These are phyloP conservation scores for Caenorhabditis zanzibari DNA, from an alignment of 2,888 invertebrate species.

Conservation along the genomic window DNA sequence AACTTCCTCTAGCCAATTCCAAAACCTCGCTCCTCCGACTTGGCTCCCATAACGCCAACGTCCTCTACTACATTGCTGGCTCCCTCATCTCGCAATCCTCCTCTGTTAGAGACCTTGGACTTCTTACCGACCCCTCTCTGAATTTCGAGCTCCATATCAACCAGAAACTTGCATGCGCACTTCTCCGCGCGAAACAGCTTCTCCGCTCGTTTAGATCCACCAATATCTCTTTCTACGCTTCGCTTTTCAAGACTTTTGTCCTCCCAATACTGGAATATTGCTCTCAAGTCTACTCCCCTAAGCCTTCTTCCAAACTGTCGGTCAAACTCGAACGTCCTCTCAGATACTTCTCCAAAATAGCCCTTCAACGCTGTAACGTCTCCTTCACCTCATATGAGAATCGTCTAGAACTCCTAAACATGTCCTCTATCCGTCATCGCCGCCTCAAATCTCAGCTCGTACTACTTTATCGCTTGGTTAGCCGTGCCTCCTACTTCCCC, in stretches of 20 bases:
- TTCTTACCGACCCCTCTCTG: neutral
- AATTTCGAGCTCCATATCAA: neutral
- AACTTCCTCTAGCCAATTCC: no score
- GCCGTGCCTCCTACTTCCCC: neutral
- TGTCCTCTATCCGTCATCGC: neutral
- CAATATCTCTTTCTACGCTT: neutral
- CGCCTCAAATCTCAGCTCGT: neutral
- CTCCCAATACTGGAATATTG: slow-evolving; percentile 6
- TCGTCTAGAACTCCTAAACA: neutral
- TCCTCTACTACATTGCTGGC: neutral
- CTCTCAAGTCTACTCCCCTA: neutral
- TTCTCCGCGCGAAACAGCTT: neutral
- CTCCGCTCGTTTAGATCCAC: neutral
- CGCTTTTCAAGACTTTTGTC: neutral
- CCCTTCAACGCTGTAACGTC: slow-evolving; percentile 1
- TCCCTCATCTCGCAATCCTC: neutral
- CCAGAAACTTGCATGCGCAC: neutral
- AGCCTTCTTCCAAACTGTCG: neutral
- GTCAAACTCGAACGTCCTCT: neutral
- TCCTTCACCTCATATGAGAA: neutral
- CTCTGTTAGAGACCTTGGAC: neutral
- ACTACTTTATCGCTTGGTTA: neutral
- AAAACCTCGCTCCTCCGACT: no score
- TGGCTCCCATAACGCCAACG: neutral
- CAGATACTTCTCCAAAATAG: neutral